These are phyloP conservation scores for Agelas oroides DNA, from an alignment of 37 sponge, comb jelly and placozoan species.

Conservation along the genomic window DNA sequence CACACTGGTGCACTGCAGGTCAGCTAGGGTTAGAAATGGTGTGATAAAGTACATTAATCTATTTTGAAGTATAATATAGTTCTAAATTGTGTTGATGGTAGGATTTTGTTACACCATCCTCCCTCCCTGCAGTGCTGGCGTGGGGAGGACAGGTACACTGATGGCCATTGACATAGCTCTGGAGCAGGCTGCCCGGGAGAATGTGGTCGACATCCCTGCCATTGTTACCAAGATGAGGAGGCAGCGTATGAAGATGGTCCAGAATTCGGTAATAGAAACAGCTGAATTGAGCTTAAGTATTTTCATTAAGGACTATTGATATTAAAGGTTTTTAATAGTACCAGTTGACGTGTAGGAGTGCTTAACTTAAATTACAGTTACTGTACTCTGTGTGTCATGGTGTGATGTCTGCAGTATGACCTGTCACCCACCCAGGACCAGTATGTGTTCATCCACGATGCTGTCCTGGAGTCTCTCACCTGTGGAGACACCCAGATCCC, in stretches of 20 bases:
- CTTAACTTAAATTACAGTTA: too few relatives aligned
- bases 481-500: slow-evolving; percentile 38
- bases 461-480: slow-evolving; percentile 32
- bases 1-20: slow-evolving; percentile 74
- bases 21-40: too few relatives aligned
- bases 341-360: too few relatives aligned
- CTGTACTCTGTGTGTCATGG: too few relatives aligned
- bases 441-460: slow-evolving; percentile 48
- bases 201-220: slow-evolving; percentile 52
- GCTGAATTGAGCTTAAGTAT: not conserved
- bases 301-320: too few relatives aligned
- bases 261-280: slow-evolving; percentile 38
- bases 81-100: too few relatives aligned
- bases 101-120: too few relatives aligned
- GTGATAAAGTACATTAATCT: too few relatives aligned
- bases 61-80: too few relatives aligned
- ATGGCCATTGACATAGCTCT: slow-evolving; percentile 63
- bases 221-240: slow-evolving; percentile 53
- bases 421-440: slow-evolving; percentile 47
- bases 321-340: too few relatives aligned
- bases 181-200: slow-evolving; percentile 56
- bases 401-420: too few relatives aligned
- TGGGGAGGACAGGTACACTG: slow-evolving; percentile 80
- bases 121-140: slow-evolving; percentile 70
- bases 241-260: slow-evolving; percentile 76